A percentile compares a stretch with the other conserved stretches of the same genome.
Conservation (phyloP, 2,888 invertebrate species). For the Pristionchus mayeri region DNA sequence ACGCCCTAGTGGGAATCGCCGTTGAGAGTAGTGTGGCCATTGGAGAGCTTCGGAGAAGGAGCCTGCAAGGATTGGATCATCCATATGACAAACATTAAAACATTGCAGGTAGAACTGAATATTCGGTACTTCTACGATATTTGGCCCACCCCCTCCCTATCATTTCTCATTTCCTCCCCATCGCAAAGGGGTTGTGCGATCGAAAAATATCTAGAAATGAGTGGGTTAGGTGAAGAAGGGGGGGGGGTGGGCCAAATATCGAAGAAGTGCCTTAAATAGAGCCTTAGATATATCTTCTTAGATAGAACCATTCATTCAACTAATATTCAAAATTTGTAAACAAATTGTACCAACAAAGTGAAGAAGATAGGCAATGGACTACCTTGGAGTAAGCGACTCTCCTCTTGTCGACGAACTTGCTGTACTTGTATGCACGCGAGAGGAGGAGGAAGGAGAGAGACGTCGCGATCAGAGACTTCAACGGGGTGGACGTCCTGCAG, state of each 20-base stretch:
- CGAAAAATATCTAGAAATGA: too few species aligned
- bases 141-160: too few species aligned
- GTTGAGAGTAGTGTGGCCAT: conserved; percentile 26
- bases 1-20: conserved; percentile 19
- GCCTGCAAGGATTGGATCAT: not conserved
- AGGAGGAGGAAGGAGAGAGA: conserved; percentile 83
- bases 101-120: too few species aligned
- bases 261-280: too few species aligned
- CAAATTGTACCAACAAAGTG: not conserved
- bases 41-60: conserved; percentile 32
- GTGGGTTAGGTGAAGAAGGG: too few species aligned
- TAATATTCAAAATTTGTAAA: not conserved
- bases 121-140: too few species aligned
- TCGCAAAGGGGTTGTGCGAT: too few species aligned
- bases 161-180: too few species aligned
- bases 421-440: conserved; percentile 82
- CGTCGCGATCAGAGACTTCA: conserved; percentile 84
- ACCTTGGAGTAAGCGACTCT: conserved; percentile 57
- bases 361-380: not conserved
- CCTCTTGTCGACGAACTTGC: conserved; percentile 81
- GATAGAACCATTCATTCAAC: not conserved
- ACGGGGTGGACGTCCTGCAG: conserved; percentile 60
- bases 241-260: too few species aligned
- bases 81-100: not conserved
- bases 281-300: too few species aligned